Base-by-base conservation (phyloP, 2,888 invertebrate genomes). In the Drosophila fulvimacula region DNA sequence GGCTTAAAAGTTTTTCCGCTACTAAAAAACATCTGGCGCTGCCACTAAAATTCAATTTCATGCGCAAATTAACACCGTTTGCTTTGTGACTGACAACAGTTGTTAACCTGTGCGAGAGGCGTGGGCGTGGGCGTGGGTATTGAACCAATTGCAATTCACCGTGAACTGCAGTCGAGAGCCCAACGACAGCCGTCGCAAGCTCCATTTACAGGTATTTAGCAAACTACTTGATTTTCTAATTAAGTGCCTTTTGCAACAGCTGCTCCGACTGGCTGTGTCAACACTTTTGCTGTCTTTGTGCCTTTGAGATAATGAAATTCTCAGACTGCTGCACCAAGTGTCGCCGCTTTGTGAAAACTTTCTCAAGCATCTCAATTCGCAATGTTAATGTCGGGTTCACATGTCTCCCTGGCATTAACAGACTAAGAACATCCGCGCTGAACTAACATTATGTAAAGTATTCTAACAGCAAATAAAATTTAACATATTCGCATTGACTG, bases 221-320 rank as follows among this genome's bases (percentile, higher is more conserved):
- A 27, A 62, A 72, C 71, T 59, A 53, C 88, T 79, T 87, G 72
- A 75, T 68, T 79, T 79, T 77, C 64, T 70, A 77, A 85, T 85
- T 85, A 85, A 82, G 77, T 72, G 63, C 34, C 73, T 72, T 88
- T 73, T 69, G 60, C 70, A 65, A 44, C 59, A 58, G 42, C 48
- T 57, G 32, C 30, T 9, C 10, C 34, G 30, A 11, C 55, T 38
- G 32, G 4, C 4, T 53, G 39, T 69, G 64, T 59, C 69, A 74
- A 74, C 74, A 27, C 48, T 65, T 53, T 19, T 55, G 32, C 61
- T 51, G 44, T 42, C 64, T 56, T 17, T 55, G 41, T 17, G 46
- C 11, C 42, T 62, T n/a, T n/a, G n/a, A n/a, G 57, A 59, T 65
- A 65, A 69, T 62, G 75, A 53, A 59, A 56, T 64, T 74, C 69